Evolutionary conservation across 2,797 vertebrate genomes (phyloP).

Genomic region (Todus mexicanus): DNA sequence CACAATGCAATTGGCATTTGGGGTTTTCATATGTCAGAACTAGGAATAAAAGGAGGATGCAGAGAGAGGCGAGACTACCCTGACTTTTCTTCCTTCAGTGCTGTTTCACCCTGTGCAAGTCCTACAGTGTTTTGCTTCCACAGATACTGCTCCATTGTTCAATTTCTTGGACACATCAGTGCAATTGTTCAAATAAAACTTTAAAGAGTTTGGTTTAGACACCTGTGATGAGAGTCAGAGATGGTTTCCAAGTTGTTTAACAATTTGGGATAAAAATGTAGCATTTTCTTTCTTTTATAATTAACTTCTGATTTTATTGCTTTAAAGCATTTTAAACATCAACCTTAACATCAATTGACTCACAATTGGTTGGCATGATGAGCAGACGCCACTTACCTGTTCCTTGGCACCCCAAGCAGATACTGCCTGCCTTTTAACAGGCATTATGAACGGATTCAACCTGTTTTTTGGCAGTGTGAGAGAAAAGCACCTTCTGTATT

Average conservation of each 20-base stretch:
- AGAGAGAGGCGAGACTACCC: not conserved
- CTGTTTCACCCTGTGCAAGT: not conserved
- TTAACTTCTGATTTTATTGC: not conserved
- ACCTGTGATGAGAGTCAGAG: not conserved
- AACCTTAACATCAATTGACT: not conserved
- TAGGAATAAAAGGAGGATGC: not conserved
- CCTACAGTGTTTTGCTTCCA: not conserved
- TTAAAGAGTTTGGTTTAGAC: not conserved
- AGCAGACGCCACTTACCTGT: constrained; percentile 18
- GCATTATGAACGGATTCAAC: not conserved
- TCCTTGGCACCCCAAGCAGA: not conserved
- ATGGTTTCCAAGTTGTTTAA: not conserved
- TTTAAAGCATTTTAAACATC: not conserved
- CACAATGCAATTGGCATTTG: not conserved
- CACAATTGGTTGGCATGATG: not conserved
- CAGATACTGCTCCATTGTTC: not conserved
- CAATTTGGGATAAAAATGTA: not conserved
- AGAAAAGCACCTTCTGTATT: constrained; percentile 14
- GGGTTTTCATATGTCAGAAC: not conserved
- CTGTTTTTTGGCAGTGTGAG: not conserved
- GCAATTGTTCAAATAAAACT: not conserved
- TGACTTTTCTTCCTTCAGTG: not conserved
- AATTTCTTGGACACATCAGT: not conserved
- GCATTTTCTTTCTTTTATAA: not conserved
- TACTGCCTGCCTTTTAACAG: not conserved